Conservation (phyloP, 2,888 invertebrate genomes). For the Tetragonula carbonaria region DNA sequence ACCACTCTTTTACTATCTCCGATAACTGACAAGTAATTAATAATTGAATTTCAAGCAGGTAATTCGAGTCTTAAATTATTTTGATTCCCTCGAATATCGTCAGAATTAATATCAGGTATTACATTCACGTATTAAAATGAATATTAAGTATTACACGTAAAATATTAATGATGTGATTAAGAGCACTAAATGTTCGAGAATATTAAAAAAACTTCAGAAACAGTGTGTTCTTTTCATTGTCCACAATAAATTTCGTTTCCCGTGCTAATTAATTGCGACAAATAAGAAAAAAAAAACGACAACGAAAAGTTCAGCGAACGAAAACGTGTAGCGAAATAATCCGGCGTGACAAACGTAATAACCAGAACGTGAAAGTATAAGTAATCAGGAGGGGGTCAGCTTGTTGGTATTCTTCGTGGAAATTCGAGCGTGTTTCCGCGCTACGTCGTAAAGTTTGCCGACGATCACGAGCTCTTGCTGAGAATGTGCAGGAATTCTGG, state of each 20-base stretch:
- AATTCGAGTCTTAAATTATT: not conserved
- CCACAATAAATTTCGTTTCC: not conserved
- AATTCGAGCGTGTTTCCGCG: conserved; percentile 32
- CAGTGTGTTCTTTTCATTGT: not conserved
- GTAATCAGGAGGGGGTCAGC: not conserved
- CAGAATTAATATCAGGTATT: not conserved
- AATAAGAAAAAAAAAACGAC: not conserved
- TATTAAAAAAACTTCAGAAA: not conserved
- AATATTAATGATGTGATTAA: not conserved
- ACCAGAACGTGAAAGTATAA: conserved; percentile 20
- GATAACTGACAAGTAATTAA: not conserved
- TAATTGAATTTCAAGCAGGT: no score
- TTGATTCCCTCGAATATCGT: not conserved
- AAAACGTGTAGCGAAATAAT: conserved; percentile 18
- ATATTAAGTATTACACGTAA: not conserved
- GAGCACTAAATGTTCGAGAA: not conserved
- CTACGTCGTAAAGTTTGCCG: conserved; percentile 50
- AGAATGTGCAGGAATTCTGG: conserved; percentile 36
- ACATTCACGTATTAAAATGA: not conserved
- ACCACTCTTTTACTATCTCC: not conserved
- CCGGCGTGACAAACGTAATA: conserved; percentile 18
- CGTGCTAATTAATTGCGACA: not conserved
- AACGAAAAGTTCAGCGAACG: not conserved
- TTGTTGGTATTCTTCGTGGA: conserved; percentile 44
- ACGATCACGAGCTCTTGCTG: conserved; percentile 12